A percentile compares a stretch with the other conserved stretches of the same genome.
These are phyloP conservation scores for Vespertilio murinus DNA, from an alignment of 2,797 vertebrate genomes.

Conservation along the genomic window DNA sequence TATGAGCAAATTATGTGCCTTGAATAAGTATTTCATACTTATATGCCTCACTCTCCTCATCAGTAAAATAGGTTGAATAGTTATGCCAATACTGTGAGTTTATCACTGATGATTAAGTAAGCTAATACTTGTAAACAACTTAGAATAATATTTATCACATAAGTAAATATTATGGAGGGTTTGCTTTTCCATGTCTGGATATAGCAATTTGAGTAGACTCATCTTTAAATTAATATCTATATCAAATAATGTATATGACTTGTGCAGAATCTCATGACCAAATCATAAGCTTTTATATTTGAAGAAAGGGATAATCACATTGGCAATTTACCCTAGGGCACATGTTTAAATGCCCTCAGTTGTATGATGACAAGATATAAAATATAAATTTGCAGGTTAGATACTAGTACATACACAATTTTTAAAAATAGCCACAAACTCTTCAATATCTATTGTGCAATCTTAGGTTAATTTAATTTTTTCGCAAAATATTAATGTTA, in stretches of 20 bases:
- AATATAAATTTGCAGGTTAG: not conserved
- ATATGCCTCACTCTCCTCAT: not conserved
- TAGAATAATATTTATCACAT: not conserved
- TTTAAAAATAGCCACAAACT: not conserved
- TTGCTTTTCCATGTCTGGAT: not conserved
- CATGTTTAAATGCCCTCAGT: not conserved
- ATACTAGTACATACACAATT: not conserved
- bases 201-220: not conserved
- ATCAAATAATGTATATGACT: not conserved
- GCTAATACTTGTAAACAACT: not conserved
- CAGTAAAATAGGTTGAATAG: not conserved
- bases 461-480: not conserved
- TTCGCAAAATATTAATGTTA: not conserved
- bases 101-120: not conserved
- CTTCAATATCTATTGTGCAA: not conserved
- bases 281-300: not conserved
- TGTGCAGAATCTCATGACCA: not conserved
- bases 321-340: not conserved
- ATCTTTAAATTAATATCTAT: not conserved
- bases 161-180: not conserved
- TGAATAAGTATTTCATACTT: not conserved
- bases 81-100: rapidly evolving
- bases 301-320: not conserved
- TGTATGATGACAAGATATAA: not conserved
- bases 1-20: not conserved